phyloP scores from a whole-genome alignment of 2,797 vertebrate genomes.

The Miichthys miiuy region DNA sequence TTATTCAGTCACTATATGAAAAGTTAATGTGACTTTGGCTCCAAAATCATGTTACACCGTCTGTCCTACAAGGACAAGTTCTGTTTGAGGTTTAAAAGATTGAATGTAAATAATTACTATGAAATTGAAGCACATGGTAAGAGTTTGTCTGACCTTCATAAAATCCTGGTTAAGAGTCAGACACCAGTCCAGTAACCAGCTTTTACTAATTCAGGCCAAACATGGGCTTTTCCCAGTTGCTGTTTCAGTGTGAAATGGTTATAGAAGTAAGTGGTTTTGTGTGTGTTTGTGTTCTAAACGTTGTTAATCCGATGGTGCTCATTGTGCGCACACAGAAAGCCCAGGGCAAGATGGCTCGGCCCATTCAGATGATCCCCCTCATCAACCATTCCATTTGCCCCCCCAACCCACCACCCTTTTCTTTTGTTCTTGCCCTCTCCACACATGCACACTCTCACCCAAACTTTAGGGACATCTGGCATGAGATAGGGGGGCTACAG shows the following conservation, averaged over 20 bases:
- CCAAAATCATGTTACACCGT: neutral
- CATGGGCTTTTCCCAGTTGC: conserved; percentile 17
- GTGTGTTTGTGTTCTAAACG: conserved; percentile 62
- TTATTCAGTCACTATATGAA: conserved; percentile 3
- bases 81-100: neutral
- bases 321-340: conserved; percentile 74
- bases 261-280: conserved; percentile 31
- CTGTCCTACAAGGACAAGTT: neutral
- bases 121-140: neutral
- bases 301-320: conserved; percentile 77
- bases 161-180: conserved; percentile 1
- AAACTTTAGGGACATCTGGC: conserved; percentile 85
- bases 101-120: neutral
- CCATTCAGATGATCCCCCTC: conserved; percentile 63
- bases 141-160: conserved; percentile 15
- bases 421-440: conserved; percentile 70
- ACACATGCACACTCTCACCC: conserved; percentile 64
- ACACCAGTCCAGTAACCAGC: conserved; percentile 6
- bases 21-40: neutral
- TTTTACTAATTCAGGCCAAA: conserved; percentile 36
- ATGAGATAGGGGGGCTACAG: conserved; percentile 35
- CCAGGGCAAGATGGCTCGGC: conserved; percentile 67
- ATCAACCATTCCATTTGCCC: conserved; percentile 47
- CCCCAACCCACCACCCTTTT: conserved; percentile 41
- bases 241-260: conserved; percentile 42